Percentiles rank a stretch among this genome's conserved stretches.
These are phyloP conservation scores for Agapostemon virescens DNA, from an alignment of 2,888 invertebrate species.

Conservation along the genomic window DNA sequence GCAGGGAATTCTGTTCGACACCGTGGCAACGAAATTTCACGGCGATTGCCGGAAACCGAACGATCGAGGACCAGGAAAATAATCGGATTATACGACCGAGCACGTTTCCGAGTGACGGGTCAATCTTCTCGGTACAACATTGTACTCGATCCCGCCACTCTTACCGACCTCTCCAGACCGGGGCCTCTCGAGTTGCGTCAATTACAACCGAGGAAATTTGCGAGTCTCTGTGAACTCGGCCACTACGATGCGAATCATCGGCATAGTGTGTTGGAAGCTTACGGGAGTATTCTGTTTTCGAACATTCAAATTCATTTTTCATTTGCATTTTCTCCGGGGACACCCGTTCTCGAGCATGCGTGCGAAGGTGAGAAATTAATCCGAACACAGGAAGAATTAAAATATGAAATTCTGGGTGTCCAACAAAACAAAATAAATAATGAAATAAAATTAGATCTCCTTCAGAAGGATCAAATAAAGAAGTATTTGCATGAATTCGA, in stretches of 20 bases:
- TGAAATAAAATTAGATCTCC: too few species aligned
- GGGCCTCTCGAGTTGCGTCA: not conserved
- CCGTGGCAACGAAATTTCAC: conserved; percentile 54
- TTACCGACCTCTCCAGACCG: conserved; percentile 19
- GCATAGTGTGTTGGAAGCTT: not conserved
- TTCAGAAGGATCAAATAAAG: too few species aligned
- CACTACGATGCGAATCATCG: not conserved
- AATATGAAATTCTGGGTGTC: too few species aligned
- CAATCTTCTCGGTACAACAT: conserved; percentile 47
- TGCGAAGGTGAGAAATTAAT: too few species aligned
- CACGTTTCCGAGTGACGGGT: conserved; percentile 42
- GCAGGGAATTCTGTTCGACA: conserved; percentile 56
- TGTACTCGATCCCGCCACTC: conserved; percentile 16
- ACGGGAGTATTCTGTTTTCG: not conserved
- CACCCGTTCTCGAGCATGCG: not conserved
- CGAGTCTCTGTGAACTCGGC: conserved; percentile 13
- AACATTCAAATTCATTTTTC: too few species aligned
- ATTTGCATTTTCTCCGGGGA: not conserved
- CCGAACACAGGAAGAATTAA: too few species aligned
- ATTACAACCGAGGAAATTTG: conserved; percentile 19
- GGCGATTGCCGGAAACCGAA: conserved; percentile 52
- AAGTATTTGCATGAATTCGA: not conserved
- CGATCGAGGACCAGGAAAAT: conserved; percentile 62
- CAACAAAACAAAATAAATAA: too few species aligned
- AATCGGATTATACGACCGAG: conserved; percentile 65